These are phyloP conservation scores for Choristoneura fumiferana DNA, from an alignment of 1,140 invertebrate genomes.

Conservation along the genomic window DNA sequence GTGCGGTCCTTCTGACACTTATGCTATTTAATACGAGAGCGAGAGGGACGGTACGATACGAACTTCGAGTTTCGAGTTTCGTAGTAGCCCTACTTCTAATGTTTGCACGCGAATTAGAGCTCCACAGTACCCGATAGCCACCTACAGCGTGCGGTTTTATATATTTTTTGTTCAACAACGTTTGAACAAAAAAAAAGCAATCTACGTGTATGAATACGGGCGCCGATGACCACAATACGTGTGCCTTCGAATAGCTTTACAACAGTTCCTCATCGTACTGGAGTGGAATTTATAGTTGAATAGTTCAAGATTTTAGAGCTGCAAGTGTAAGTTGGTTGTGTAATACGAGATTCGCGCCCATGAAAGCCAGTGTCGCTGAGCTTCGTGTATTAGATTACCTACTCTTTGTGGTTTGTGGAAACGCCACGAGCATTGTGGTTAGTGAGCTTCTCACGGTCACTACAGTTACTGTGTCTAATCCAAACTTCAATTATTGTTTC, in stretches of 20 bases:
- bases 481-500: slow-evolving; percentile 39
- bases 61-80: too few species aligned
- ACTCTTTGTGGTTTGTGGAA: slow-evolving; percentile 70
- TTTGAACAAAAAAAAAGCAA: slow-evolving; percentile 67
- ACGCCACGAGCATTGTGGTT: slow-evolving; percentile 69
- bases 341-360: slow-evolving; percentile 70
- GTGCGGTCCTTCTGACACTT: too few species aligned
- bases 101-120: slow-evolving; percentile 40
- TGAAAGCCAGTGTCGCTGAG: slow-evolving; percentile 72
- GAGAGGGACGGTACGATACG: too few species aligned
- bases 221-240: slow-evolving; percentile 39
- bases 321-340: slow-evolving; percentile 37
- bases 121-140: slow-evolving; percentile 55
- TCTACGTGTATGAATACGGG: slow-evolving; percentile 57
- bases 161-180: slow-evolving; percentile 51
- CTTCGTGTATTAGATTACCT: slow-evolving; percentile 74
- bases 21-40: too few species aligned
- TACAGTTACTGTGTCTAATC: slow-evolving; percentile 42
- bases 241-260: slow-evolving; percentile 30
- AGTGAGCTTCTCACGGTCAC: slow-evolving; percentile 61
- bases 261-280: slow-evolving; percentile 24
- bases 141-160: slow-evolving; percentile 44
- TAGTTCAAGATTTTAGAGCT: slow-evolving; percentile 26
- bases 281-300: slow-evolving; percentile 42
- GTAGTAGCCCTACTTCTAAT: too few species aligned